Percentiles rank a stretch among this genome's conserved stretches.
These are phyloP conservation scores for Meteorus sp. DNA, from an alignment of 1,140 invertebrate genomes.

Conservation along the genomic window DNA sequence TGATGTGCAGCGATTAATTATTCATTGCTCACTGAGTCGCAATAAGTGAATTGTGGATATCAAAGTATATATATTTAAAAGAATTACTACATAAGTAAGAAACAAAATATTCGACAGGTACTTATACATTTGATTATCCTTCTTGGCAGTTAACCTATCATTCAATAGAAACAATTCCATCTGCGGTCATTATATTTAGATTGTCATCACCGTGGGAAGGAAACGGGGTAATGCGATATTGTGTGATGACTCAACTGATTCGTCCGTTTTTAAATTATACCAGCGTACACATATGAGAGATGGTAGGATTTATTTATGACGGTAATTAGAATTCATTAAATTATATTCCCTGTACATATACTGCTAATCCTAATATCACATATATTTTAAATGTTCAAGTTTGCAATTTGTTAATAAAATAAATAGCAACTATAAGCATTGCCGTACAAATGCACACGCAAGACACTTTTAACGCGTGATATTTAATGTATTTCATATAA, in stretches of 20 bases:
- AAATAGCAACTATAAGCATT: not conserved
- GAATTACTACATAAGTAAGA: not conserved
- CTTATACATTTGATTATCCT: constrained; percentile 4
- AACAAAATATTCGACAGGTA: constrained; percentile 14
- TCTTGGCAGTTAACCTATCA: constrained; percentile 7
- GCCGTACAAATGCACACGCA: not conserved
- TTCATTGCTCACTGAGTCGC: not conserved
- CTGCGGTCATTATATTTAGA: not conserved
- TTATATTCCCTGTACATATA: constrained; percentile 20
- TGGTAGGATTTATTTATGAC: constrained; percentile 18
- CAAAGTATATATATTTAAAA: not conserved
- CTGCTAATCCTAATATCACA: constrained; percentile 16
- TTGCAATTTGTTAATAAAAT: constrained; percentile 25
- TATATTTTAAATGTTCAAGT: constrained; percentile 25
- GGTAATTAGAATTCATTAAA: not conserved
- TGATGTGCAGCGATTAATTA: no score
- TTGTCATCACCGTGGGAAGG: not conserved
- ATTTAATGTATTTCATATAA: constrained; percentile 1
- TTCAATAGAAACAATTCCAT: no score
- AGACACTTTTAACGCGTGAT: not conserved
- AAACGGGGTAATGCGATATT: not conserved
- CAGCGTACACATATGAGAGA: constrained; percentile 4
- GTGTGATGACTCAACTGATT: constrained; percentile 1
- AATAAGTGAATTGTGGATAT: constrained; percentile 3
- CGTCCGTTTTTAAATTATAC: constrained; percentile 11